Conservation (phyloP, 2,113 vertebrate genomes). For the Panurus biarmicus region DNA sequence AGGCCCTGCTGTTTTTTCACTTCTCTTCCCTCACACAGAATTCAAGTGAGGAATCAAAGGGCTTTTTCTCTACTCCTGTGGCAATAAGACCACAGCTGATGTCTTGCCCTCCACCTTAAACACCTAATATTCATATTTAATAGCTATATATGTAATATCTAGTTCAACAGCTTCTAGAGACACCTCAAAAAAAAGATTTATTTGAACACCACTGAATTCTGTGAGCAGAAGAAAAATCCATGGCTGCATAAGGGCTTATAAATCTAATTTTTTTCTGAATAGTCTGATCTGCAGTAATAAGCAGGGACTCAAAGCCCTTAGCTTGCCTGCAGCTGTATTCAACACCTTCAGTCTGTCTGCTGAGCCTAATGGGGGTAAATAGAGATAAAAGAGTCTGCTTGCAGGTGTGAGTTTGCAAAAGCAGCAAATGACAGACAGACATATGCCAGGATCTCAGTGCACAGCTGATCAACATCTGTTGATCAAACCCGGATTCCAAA, state of each 20-base stretch:
- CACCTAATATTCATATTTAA: neutral
- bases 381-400: neutral
- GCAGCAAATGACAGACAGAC: neutral
- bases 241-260: neutral
- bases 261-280: neutral
- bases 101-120: neutral
- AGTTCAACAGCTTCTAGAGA: neutral
- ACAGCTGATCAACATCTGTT: neutral
- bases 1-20: neutral
- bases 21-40: neutral
- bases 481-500: neutral
- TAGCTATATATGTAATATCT: too few species aligned
- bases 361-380: neutral
- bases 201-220: neutral
- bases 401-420: neutral
- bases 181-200: neutral
- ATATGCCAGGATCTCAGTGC: neutral
- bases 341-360: neutral
- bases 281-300: neutral
- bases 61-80: neutral
- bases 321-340: neutral
- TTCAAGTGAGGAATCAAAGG: neutral
- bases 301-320: neutral
- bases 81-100: neutral
- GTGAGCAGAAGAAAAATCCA: neutral